Percentiles rank a stretch among this genome's conserved stretches.
phyloP scores from a whole-genome alignment of 2,888 invertebrate genomes.

The Thymelicus sylvestris region DNA sequence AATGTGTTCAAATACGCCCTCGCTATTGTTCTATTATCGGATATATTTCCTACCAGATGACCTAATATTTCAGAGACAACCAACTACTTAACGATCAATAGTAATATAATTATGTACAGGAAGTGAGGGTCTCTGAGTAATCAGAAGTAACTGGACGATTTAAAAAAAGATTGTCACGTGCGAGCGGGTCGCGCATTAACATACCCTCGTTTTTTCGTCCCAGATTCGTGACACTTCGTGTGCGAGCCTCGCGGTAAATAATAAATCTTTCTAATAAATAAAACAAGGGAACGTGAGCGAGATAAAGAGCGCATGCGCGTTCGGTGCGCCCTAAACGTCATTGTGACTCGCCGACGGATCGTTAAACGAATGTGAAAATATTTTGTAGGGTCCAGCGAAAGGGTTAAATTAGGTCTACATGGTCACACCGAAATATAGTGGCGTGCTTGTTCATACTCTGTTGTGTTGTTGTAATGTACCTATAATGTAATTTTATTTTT shows the following conservation, averaged over 20 bases:
- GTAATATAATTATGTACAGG: constrained; percentile 45
- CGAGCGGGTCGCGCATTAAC: constrained; percentile 72
- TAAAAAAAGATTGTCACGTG: constrained; percentile 72
- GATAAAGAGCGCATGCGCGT: constrained; percentile 79
- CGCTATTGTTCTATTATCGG: too few relatives aligned
- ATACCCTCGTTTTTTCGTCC: constrained; percentile 77
- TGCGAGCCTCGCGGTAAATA: constrained; percentile 81
- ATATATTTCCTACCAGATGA: too few relatives aligned
- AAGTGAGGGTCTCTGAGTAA: constrained; percentile 46
- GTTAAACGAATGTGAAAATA: constrained; percentile 82
- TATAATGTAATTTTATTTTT: background rate
- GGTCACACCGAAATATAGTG: constrained; percentile 33
- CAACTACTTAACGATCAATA: background rate
- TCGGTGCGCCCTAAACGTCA: constrained; percentile 81
- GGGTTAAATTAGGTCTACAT: constrained; percentile 39
- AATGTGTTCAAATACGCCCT: too few relatives aligned
- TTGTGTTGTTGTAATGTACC: constrained; percentile 36
- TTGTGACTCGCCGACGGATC: constrained; percentile 75
- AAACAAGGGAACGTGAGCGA: constrained; percentile 82
- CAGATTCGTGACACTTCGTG: constrained; percentile 82
- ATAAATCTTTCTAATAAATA: constrained; percentile 85
- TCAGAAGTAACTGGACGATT: constrained; percentile 58
- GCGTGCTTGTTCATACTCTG: background rate
- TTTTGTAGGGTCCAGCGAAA: constrained; percentile 65
- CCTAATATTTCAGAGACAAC: too few relatives aligned